These are phyloP conservation scores for Aleiodes testaceus DNA, from an alignment of 2,888 invertebrate genomes.

Conservation along the genomic window DNA sequence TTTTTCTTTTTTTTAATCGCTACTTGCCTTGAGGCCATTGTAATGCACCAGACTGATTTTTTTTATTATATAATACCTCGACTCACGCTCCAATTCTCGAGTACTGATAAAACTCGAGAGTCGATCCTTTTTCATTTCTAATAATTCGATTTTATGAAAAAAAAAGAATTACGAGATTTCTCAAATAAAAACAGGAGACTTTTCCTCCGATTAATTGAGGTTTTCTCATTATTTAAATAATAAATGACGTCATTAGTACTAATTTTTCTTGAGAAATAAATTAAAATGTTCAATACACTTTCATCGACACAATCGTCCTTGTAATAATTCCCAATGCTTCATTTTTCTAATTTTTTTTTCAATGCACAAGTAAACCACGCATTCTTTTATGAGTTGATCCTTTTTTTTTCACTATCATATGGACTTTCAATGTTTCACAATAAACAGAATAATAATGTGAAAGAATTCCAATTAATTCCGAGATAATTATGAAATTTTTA, in stretches of 20 bases:
- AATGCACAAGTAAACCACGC: neutral
- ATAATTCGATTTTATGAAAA: slow-evolving; percentile 1
- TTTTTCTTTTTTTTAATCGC: slow-evolving; percentile 34
- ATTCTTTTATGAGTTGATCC: neutral
- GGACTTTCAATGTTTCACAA: too few relatives aligned
- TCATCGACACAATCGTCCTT: slow-evolving; percentile 25
- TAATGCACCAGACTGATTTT: slow-evolving; percentile 51
- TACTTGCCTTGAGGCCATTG: slow-evolving; percentile 60
- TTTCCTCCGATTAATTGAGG: too few relatives aligned
- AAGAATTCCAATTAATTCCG: too few relatives aligned
- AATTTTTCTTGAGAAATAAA: neutral
- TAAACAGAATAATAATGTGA: too few relatives aligned
- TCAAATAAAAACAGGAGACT: too few relatives aligned
- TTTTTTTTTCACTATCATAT: neutral
- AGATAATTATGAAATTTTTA: too few relatives aligned
- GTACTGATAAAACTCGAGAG: slow-evolving; percentile 10
- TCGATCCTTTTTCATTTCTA: slow-evolving; percentile 21
- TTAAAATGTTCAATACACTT: slow-evolving; percentile 20
- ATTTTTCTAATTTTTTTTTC: slow-evolving; percentile 13
- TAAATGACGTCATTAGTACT: too few relatives aligned
- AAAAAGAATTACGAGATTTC: too few relatives aligned
- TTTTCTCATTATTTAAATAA: too few relatives aligned
- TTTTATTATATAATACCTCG: slow-evolving; percentile 60
- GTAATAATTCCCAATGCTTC: slow-evolving; percentile 30
- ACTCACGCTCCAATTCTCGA: slow-evolving; percentile 55